These are phyloP conservation scores for Hyalella azteca DNA, from an alignment of 2,888 invertebrate genomes.

Conservation along the genomic window DNA sequence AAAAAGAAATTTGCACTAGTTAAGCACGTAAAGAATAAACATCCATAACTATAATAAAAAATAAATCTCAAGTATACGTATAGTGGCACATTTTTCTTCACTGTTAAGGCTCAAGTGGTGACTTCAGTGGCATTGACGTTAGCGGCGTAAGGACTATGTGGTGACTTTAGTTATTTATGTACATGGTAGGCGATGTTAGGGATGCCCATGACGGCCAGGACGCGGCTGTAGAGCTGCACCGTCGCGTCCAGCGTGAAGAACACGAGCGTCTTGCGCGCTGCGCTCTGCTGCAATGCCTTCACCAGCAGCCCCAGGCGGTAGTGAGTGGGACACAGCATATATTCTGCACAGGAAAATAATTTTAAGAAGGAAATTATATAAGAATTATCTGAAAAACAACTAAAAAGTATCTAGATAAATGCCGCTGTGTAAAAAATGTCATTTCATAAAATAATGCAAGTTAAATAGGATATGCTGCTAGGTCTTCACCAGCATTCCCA, in stretches of 20 bases:
- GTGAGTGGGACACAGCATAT: constrained; percentile 1
- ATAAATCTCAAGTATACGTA: too few species aligned
- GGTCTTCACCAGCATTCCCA: not conserved
- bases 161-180: too few species aligned
- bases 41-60: too few species aligned
- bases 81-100: too few species aligned
- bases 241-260: constrained; percentile 5
- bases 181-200: not conserved
- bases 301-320: not conserved
- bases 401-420: too few species aligned
- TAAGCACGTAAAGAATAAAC: too few species aligned
- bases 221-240: not conserved
- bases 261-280: not conserved
- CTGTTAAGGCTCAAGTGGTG: too few species aligned
- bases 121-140: too few species aligned
- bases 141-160: too few species aligned
- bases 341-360: not conserved
- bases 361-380: not conserved
- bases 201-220: not conserved
- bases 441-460: too few species aligned
- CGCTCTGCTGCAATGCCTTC: not conserved
- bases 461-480: not conserved
- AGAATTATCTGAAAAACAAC: not conserved
- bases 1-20: too few species aligned
- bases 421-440: too few species aligned